Base-by-base conservation (phyloP, 2,888 invertebrate species). In the Mythimna pallens region DNA sequence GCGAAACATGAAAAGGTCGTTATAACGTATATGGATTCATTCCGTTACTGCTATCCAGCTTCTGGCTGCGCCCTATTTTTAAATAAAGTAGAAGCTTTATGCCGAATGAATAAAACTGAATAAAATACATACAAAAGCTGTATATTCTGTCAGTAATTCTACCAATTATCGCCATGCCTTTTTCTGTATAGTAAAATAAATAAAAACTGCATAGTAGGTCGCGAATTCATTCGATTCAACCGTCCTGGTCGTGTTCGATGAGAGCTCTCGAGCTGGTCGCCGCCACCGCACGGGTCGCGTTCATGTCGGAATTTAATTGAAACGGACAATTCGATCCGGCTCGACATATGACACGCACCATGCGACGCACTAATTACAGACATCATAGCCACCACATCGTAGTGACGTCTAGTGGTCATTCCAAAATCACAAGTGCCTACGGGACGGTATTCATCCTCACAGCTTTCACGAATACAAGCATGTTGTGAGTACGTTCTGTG, bases 281-380 rank as follows among this genome's bases (percentile, higher is more conserved):
- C 86, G 86, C 87, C 85, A 88, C 75, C 55, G 72, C 72, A 80
- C 84, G 85, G 85, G 78, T 86, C 85, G 83, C 87, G 89, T 89
- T 88, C 90, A 89, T 91, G 91, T 92, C 89, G 83, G 89, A 92
- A 90, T 93, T 94, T 94, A 95, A 95, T 95, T 94, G 93, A 94
- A 94, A 92, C 90, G 91, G 91, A 90, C 93, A 88, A 90, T 90
- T 89, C 88, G 90, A 82, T 90, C 88, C 87, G 81, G 84, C 86
- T 86, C 87, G 88, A 89, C 89, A 89, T 90, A 89, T 89, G 90
- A 90, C 89, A 89, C 87, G 84, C 83, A 83, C 87, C 85, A 85
- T 82, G 76, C 88, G 85, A 88, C 89, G 89, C 89, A 90, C 91
- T 93, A 94, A 95, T 94, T 94, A 94, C 93, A 90, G 88, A 89